Evolutionary conservation across 2,797 vertebrate species (phyloP), one percentile per base, ranked within the genome.

Genomic region (Phalloptychus januarius): DNA sequence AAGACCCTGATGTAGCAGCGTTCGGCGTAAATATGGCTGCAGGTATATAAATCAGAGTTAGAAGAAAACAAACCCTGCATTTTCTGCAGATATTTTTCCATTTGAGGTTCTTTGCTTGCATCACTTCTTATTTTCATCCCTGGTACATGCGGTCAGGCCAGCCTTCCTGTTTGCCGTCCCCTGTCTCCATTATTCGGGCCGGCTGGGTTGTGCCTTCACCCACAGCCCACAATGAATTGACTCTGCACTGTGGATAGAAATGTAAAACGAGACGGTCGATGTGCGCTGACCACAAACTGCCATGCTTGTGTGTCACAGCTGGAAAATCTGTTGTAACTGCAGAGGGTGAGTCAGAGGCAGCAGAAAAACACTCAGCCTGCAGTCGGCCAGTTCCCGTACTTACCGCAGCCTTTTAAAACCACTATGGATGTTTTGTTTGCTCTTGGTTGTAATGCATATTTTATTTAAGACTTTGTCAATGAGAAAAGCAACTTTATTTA

Each of bases 251-350:
- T 82, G 82, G 81, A 25, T 72, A 82, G 83, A 87, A 87, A 90
- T 84, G 78, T 72, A 82, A 69, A 87, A 83, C 56, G 78, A 86
- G 80, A 77, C 82, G 87, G 76, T 61, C 31, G 58, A 86, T 80
- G 86, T 86, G 52, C 25, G 50, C 69, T 80, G 86, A 72, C 87
- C 79, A 85, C 86, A 90, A 87, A 87, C 82, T 80, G 12, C 73
- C 20, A 84, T 86, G 86, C 76, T 83, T 89, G 46, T 85, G 78
- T 89, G 86, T 93, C 90, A 91, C 90, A 85, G 78, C 85, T 93
- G 94, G 95, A 95, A 94, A 95, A 45, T 92, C 80, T 82, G 72
- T 84, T 88, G 90, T 89, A 86, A 85, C 70, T 85, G 76, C 72
- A 79, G 86, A 91, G 87, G 74, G 72, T 94, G 92, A 93, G 78